Conservation (phyloP, 2,888 invertebrate genomes). For the Dusona sp. region DNA sequence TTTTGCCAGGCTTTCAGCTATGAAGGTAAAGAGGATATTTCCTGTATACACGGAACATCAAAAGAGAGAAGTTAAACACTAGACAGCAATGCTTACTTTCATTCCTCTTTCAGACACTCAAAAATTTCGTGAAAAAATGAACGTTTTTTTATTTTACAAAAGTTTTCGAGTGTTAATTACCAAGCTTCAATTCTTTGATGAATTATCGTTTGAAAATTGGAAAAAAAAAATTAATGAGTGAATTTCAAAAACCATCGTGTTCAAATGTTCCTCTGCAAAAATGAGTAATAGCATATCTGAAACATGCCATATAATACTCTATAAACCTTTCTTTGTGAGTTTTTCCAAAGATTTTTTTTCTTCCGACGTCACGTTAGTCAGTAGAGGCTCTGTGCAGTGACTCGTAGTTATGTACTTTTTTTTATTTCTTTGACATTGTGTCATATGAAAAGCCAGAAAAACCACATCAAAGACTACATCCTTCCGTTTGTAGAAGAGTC, state of each 20-base stretch:
- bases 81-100: background rate
- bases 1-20: background rate
- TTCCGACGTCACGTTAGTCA: background rate
- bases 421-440: conserved; percentile 2
- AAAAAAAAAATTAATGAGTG: background rate
- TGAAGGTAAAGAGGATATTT: conserved; percentile 9
- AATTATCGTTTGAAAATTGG: background rate
- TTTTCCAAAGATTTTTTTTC: background rate
- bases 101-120: background rate
- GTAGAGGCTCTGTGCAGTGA: background rate
- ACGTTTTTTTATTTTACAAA: background rate
- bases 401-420: background rate
- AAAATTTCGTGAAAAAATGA: background rate
- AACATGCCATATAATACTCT: background rate
- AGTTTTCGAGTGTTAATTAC: background rate
- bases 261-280: background rate
- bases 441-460: conserved; percentile 45
- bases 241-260: background rate
- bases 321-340: conserved; percentile 1
- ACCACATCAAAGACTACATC: conserved; percentile 60
- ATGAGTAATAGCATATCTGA: background rate
- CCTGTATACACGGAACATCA: background rate
- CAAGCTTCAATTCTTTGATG: background rate
- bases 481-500: conserved; percentile 38
- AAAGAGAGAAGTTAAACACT: background rate